Evolutionary conservation across 53 echinoderm and acorn worm species (phyloP).

Genomic region (Hippasteria phrygiana): DNA sequence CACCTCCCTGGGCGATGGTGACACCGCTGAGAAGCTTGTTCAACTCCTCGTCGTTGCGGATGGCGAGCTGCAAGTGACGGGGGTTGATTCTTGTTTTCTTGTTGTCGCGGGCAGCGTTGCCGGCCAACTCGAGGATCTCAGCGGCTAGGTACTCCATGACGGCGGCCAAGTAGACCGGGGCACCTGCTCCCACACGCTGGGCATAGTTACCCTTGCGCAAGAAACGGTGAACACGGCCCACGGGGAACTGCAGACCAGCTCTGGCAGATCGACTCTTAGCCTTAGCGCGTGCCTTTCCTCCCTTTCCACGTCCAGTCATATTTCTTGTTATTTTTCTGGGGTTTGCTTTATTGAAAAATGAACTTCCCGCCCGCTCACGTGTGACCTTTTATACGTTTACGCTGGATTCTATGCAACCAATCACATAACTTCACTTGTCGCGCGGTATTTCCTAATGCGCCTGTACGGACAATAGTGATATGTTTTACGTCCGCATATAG

Average conservation of each 20-base stretch:
- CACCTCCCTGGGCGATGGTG: slow-evolving; percentile 91
- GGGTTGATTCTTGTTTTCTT: slow-evolving; percentile 93
- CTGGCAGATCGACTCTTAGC: slow-evolving; percentile 82
- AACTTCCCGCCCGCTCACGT: background rate
- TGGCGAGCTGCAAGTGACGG: slow-evolving; percentile 88
- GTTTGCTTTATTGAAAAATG: background rate
- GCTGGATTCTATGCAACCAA: background rate
- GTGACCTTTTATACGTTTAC: background rate
- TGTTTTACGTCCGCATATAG: background rate
- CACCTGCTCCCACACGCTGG: slow-evolving; percentile 82
- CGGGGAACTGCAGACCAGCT: slow-evolving; percentile 93
- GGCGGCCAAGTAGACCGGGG: slow-evolving; percentile 91
- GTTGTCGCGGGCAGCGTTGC: slow-evolving; percentile 96
- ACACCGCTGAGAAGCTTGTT: slow-evolving; percentile 90
- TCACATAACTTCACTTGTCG: background rate
- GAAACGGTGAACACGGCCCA: slow-evolving; percentile 92
- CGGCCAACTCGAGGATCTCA: slow-evolving; percentile 93
- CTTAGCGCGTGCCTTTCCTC: slow-evolving; percentile 80
- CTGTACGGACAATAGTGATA: background rate
- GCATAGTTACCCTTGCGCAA: slow-evolving; percentile 88
- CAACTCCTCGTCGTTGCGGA: slow-evolving; percentile 96
- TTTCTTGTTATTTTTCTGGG: background rate
- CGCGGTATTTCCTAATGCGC: too few species aligned
- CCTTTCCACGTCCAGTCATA: slow-evolving; percentile 95
- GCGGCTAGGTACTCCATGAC: slow-evolving; percentile 89